These are phyloP conservation scores for Drosophila repleta DNA, from an alignment of 1,140 invertebrate species.

Conservation along the genomic window DNA sequence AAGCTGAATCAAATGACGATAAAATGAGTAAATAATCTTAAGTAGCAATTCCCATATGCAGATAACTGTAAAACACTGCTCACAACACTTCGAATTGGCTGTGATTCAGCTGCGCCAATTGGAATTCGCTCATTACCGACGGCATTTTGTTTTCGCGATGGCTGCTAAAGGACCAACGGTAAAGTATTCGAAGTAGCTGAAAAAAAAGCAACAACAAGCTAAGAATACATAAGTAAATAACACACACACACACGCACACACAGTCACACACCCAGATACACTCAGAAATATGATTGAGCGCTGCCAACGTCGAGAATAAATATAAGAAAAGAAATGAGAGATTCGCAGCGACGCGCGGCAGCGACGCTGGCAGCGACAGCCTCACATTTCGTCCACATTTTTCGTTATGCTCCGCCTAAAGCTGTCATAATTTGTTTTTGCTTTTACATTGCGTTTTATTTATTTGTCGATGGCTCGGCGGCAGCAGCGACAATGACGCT, in stretches of 20 bases:
- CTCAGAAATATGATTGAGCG: conserved; percentile 70
- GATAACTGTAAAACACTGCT: background rate
- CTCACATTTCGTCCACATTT: conserved; percentile 8
- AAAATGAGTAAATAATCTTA: background rate
- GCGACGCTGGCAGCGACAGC: conserved; percentile 38
- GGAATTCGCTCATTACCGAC: conserved; percentile 28
- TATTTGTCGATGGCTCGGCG: conserved; percentile 57
- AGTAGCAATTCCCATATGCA: background rate
- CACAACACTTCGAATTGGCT: background rate
- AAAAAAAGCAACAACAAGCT: conserved; percentile 14
- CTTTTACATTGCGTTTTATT: conserved; percentile 74
- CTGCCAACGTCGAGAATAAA: conserved; percentile 54
- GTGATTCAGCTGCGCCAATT: background rate
- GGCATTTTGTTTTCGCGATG: conserved; percentile 45
- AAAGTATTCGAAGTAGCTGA: conserved; percentile 10
- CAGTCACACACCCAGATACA: conserved; percentile 14
- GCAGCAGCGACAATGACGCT: conserved; percentile 42
- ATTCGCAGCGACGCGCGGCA: background rate
- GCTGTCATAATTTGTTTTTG: conserved; percentile 83
- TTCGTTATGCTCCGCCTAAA: conserved; percentile 79
- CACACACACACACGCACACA: conserved; percentile 9
- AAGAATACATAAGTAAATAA: conserved; percentile 74
- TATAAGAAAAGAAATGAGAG: conserved; percentile 35
- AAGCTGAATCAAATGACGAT: background rate
- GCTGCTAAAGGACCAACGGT: conserved; percentile 52